Conservation (phyloP, 1,140 invertebrate genomes). For the Trichonephila clavata region DNA sequence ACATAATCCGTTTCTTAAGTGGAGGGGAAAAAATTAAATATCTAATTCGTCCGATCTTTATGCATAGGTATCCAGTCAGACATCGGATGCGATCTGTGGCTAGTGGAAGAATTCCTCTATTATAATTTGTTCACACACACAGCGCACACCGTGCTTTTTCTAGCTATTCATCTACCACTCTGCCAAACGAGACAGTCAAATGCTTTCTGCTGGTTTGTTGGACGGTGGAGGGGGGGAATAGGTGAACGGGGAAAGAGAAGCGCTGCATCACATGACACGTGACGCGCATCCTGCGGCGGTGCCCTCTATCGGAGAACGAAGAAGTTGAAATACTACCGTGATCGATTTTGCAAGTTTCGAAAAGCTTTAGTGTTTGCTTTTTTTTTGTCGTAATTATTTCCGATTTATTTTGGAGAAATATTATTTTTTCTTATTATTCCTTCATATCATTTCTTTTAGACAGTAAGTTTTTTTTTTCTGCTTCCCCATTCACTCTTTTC, state of each 20-base stretch:
- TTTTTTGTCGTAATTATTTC: conserved; percentile 48
- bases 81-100: neutral
- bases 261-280: conserved; percentile 67
- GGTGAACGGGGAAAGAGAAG: conserved; percentile 43
- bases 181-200: conserved; percentile 44
- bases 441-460: conserved; percentile 19
- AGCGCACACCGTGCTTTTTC: neutral
- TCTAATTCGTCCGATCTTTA: neutral
- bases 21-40: neutral
- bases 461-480: conserved; percentile 4
- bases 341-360: conserved; percentile 1
- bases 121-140: conserved; percentile 1
- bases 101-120: neutral
- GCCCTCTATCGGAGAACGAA: conserved; percentile 35
- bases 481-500: too few relatives aligned
- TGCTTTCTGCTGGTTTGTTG: conserved; percentile 65
- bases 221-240: neutral
- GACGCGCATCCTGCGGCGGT: conserved; percentile 21
- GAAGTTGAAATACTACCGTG: neutral
- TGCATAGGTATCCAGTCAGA: conserved; percentile 50
- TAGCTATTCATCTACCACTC: neutral
- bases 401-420: conserved; percentile 9
- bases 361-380: neutral
- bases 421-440: neutral
- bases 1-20: too few relatives aligned